Conservation (phyloP, 1,140 invertebrate genomes). For the Diachasmimorpha longicaudata region DNA sequence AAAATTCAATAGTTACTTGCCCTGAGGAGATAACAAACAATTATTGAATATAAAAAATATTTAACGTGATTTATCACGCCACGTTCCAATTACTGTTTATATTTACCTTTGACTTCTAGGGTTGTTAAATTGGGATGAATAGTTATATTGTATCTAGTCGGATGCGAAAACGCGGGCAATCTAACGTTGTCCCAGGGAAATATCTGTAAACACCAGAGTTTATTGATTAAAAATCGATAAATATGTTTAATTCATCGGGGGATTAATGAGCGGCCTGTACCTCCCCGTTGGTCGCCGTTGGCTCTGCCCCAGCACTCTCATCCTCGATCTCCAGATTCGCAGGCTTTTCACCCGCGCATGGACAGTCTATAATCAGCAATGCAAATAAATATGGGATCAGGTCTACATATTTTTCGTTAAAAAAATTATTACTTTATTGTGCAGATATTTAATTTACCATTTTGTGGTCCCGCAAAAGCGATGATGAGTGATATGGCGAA, state of each 20-base stretch:
- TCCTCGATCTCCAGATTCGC: conserved; percentile 68
- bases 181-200: conserved; percentile 91
- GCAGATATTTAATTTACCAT: too few species aligned
- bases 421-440: too few species aligned
- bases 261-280: conserved; percentile 27
- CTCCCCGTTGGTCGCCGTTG: conserved; percentile 75
- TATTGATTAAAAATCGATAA: not conserved
- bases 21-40: conserved; percentile 62
- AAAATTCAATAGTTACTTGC: conserved; percentile 84
- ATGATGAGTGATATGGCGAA: conserved; percentile 85
- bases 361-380: conserved; percentile 67
- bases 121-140: conserved; percentile 94
- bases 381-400: too few species aligned
- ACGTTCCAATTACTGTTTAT: too few species aligned
- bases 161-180: conserved; percentile 80
- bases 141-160: conserved; percentile 85
- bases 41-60: not conserved
- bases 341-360: conserved; percentile 73
- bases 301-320: conserved; percentile 67
- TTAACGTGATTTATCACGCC: too few species aligned
- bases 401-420: too few species aligned
- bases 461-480: conserved; percentile 85
- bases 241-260: not conserved
- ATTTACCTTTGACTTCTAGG: conserved; percentile 80
- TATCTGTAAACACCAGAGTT: conserved; percentile 59